Evolutionary conservation across 2,113 vertebrate genomes (phyloP), one percentile per base, ranked within the genome.

Genomic region (Callithrix jacchus): DNA sequence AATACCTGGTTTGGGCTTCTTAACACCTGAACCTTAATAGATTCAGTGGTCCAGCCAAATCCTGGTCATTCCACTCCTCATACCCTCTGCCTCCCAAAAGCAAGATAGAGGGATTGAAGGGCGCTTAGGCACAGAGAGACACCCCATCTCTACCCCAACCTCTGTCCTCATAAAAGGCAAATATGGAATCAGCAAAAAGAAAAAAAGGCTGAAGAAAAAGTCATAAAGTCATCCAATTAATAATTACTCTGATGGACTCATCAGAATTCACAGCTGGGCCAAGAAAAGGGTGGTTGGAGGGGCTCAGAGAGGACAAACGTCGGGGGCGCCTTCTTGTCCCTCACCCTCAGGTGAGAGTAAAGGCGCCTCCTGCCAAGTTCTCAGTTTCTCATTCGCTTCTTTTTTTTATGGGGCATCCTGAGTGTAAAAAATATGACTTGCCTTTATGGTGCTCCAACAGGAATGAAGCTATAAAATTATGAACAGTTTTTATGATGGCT

Each of bases 391-490:
- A n/a, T 95, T 83, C 61, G 74, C 64, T 95, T 70, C 32, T 52
- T 74, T 66, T 77, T 18, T 79, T 90, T 99, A 98, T 98, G 98
- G 98, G 98, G 98, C 98, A 98, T 99, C 98, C 98, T 98, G 98
- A 99, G 98, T 98, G 99, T 98, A 99, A 99, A 99, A 99, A 99
- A 99, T 99, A 99, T 99, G 99, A 99, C 99, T 99, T 99, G 99
- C 99, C 99, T 99, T 99, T 99, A 99, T 99, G 99, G 99, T 99
- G 98, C 99, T 99, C 98, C 99, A 99, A 99, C 97, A 99, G 99
- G 99, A 99, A 99, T 99, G 99, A 99, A 99, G 99, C 99, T 99
- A 99, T 99, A 99, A 99, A 99, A 99, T 99, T 99, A 99, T 99
- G 99, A 99, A 99, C 99, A 99, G 99, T 99, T 99, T 99, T 99